Base-by-base conservation (phyloP, 1,140 invertebrate genomes). In the Stegodyphus dumicola region DNA sequence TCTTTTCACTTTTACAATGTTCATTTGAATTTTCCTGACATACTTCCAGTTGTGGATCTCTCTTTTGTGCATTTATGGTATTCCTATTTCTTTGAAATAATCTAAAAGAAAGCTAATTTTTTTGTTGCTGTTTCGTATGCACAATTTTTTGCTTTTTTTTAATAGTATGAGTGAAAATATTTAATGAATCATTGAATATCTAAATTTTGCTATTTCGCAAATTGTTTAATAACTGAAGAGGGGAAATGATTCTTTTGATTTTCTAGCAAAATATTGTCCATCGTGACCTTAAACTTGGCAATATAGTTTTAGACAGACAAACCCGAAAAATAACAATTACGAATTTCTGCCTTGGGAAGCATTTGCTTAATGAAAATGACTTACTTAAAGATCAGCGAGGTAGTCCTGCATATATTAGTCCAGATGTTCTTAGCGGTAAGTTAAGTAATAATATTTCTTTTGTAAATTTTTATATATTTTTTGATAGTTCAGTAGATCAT, bases 321-420 rank as follows among this genome's bases (percentile, higher is more conserved):
- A 94, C 94, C 2, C 92, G 93, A 77, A 91, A 94, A 87, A 92
- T 96, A 13, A 94, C 93, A 15, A 93, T 96, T 13, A 95, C 94
- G 7, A 96, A 96, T 90, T 96, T 96, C 90, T 96, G 95, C 90
- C 91, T 96, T 18, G 95, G 95, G 2, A 95, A 95, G 89, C 94
- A 95, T 90, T 91, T 96, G 11, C 92, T 93, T 0, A 94, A 93
- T 88, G 95, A 95, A 89, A 93, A 93, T 88, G 95, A 95, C 88
- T 90, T 94, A 52, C 90, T 96, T 10, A 93, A 93, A 88, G 95
- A 96, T 91, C 95, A 96, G 89, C 90, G 95, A 90, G 95, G 95
- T 2, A 95, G 95, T 67, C 95, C 95, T 64, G 95, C 95, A 0
- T 96, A 96, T 89, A 96, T 96, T 88, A 95, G 95, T 49, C 95